Evolutionary conservation across 92 coral and sea anemone species (phyloP).

Genomic region (Bergia sp.): DNA sequence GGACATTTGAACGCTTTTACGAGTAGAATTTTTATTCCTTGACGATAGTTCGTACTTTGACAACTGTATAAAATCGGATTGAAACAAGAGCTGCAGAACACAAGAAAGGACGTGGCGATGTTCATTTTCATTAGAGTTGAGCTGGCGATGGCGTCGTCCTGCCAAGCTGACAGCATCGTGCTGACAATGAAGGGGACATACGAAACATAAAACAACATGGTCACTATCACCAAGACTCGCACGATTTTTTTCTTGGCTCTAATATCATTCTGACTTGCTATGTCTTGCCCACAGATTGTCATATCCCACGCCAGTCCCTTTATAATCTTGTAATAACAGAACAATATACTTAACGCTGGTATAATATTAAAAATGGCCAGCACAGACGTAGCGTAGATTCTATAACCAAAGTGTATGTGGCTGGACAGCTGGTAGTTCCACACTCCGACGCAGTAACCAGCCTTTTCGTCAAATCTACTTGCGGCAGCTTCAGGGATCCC

Average conservation of each 20-base stretch:
- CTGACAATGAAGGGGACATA: slow-evolving; percentile 20
- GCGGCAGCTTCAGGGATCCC: slow-evolving; percentile 18
- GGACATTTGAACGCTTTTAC: background rate
- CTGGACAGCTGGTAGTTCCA: background rate
- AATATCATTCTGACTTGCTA: slow-evolving; percentile 19
- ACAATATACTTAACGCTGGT: slow-evolving; percentile 5
- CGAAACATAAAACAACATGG: slow-evolving; percentile 1
- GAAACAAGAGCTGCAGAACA: slow-evolving; percentile 26
- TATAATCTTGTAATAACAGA: slow-evolving; percentile 29
- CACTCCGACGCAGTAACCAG: slow-evolving; percentile 9
- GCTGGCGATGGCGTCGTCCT: background rate
- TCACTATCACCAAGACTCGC: slow-evolving; percentile 7
- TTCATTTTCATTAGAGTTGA: background rate
- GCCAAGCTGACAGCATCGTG: slow-evolving; percentile 13
- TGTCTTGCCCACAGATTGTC: slow-evolving; percentile 25
- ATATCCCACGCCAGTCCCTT: slow-evolving; percentile 33
- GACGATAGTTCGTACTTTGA: slow-evolving; percentile 38
- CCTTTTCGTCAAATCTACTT: slow-evolving; percentile 14
- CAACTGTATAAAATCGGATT: slow-evolving; percentile 32
- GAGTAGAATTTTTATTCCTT: slow-evolving; percentile 2
- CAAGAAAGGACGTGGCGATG: slow-evolving; percentile 15
- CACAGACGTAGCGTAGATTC: slow-evolving; percentile 27
- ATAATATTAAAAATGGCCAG: slow-evolving; percentile 10
- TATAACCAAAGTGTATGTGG: slow-evolving; percentile 27
- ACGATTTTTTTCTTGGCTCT: slow-evolving; percentile 25